Conservation (phyloP, 2,888 invertebrate genomes). For the Mythimna vitellina region DNA sequence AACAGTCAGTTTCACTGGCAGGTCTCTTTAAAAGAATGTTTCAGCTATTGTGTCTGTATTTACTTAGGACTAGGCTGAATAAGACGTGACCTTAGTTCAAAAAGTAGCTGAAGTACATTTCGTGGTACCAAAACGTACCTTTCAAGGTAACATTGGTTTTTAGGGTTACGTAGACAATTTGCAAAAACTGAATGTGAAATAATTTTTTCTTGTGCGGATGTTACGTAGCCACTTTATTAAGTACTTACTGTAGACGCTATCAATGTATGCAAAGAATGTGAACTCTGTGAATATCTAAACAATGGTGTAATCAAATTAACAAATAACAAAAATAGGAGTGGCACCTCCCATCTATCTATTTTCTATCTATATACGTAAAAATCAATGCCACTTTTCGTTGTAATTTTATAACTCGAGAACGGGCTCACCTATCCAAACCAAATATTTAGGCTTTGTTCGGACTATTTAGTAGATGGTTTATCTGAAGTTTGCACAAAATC, state of each 20-base stretch:
- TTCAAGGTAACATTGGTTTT: conserved; percentile 3
- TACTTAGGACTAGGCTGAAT: conserved; percentile 53
- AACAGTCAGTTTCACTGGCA: conserved; percentile 22
- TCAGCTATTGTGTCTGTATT: conserved; percentile 60
- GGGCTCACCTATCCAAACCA: no score
- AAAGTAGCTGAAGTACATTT: conserved; percentile 10
- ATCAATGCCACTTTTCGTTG: no score
- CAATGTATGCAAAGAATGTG: no score
- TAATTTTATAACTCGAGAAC: no score
- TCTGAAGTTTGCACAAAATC: no score
- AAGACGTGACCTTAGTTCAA: conserved; percentile 46
- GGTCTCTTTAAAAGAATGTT: conserved; percentile 52
- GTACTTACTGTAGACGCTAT: no score
- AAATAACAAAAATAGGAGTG: background rate
- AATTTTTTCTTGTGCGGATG: background rate
- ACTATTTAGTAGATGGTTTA: no score
- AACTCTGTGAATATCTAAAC: background rate
- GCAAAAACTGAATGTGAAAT: background rate
- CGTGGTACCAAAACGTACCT: conserved; percentile 9
- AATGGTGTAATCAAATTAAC: background rate
- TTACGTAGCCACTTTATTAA: no score
- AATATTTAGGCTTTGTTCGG: no score
- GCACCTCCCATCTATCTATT: no score
- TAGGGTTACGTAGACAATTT: background rate
- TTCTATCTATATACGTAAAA: no score